These are phyloP conservation scores for Nesogale talazaci DNA, from an alignment of 2,113 vertebrate species.

Conservation along the genomic window DNA sequence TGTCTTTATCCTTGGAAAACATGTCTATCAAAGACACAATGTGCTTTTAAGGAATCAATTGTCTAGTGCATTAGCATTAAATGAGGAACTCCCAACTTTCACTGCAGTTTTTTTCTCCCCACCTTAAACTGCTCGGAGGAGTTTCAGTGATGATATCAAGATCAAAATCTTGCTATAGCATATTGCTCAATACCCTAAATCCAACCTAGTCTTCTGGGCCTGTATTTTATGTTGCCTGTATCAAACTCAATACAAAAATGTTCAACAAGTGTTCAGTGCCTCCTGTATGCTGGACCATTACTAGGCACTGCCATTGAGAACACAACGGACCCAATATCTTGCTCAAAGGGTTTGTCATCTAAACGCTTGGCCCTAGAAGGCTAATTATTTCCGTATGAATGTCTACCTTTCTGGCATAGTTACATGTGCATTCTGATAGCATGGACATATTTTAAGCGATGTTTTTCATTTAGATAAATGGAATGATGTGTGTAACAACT, in stretches of 20 bases:
- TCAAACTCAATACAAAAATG: background rate
- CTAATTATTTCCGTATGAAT: background rate
- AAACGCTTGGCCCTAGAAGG: background rate
- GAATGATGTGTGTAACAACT: background rate
- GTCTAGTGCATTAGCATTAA: background rate
- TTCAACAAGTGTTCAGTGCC: background rate
- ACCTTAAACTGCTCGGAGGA: background rate
- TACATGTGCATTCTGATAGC: background rate
- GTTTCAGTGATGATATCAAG: constrained; percentile 1
- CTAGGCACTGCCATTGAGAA: background rate
- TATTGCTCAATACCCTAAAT: background rate
- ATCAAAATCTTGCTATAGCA: background rate
- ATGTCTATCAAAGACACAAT: background rate
- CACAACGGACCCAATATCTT: background rate
- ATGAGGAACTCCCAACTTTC: background rate
- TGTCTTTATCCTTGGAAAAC: background rate
- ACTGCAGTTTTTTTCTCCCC: background rate
- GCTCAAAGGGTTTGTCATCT: background rate
- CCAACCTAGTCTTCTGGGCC: background rate
- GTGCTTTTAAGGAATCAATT: background rate
- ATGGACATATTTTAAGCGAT: background rate
- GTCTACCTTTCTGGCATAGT: background rate
- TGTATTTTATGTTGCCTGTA: background rate
- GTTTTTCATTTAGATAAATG: background rate
- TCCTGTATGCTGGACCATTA: background rate